Conservation (phyloP, 2,113 vertebrate species). For the Phainopepla nitens region DNA sequence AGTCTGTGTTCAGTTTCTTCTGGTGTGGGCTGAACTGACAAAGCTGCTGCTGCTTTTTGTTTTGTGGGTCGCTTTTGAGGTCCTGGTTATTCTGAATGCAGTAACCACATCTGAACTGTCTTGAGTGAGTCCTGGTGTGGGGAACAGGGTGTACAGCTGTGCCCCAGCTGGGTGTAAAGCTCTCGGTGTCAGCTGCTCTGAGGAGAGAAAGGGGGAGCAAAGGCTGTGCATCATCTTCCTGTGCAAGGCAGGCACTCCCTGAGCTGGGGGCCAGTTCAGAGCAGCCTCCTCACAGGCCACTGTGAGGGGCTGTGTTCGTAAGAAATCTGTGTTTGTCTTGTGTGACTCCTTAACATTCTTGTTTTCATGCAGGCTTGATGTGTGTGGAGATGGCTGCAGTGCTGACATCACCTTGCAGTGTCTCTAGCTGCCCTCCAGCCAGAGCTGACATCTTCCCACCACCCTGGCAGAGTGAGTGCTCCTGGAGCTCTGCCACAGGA, state of each 20-base stretch:
- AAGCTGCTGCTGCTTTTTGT: neutral
- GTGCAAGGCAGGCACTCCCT: neutral
- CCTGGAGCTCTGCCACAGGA: neutral
- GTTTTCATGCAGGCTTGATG: neutral
- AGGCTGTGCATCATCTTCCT: accelerated
- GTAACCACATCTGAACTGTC: neutral
- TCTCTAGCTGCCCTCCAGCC: neutral
- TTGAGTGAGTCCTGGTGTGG: neutral
- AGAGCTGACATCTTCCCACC: neutral
- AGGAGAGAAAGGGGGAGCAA: neutral
- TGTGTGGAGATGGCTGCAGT: neutral
- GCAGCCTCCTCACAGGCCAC: neutral
- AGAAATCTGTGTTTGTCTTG: neutral
- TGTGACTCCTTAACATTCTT: neutral
- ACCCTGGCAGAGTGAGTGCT: accelerated
- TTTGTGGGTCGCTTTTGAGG: neutral
- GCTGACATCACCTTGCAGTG: neutral
- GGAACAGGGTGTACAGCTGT: accelerated
- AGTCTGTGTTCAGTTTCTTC: conserved; percentile 11
- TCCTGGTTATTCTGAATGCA: neutral
- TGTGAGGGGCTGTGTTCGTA: neutral
- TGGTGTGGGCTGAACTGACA: neutral
- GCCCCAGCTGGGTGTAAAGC: neutral
- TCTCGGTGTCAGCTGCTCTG: accelerated
- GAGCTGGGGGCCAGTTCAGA: neutral